Percentiles rank a stretch among this genome's conserved stretches.
Conservation (phyloP, 2,797 vertebrate genomes). For the Loris lydekkerianus region DNA sequence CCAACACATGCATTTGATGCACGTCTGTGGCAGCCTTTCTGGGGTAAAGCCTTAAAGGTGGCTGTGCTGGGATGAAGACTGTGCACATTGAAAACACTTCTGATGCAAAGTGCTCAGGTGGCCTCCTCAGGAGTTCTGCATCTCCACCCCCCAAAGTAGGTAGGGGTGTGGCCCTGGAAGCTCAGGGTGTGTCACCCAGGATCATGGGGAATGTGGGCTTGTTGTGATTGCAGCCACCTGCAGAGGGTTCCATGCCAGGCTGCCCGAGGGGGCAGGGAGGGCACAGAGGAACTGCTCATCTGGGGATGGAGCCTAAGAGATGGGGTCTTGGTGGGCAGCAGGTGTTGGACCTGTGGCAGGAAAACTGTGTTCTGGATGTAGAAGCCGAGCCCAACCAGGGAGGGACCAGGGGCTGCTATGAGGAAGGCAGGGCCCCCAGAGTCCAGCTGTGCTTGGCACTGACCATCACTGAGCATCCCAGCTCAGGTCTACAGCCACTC, state of each 20-base stretch:
- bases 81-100: too few relatives aligned
- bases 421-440: neutral
- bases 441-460: neutral
- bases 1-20: neutral
- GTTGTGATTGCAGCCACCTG: neutral
- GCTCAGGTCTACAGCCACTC: neutral
- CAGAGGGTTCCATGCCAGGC: neutral
- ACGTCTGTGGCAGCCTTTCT: neutral
- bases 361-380: neutral
- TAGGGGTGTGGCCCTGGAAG: rapidly evolving
- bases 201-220: rapidly evolving
- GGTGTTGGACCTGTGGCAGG: neutral
- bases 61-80: neutral
- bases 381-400: rapidly evolving
- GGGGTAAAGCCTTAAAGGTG: neutral
- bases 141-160: neutral
- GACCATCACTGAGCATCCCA: neutral
- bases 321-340: neutral
- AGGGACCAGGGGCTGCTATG: neutral
- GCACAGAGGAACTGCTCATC: too few relatives aligned
- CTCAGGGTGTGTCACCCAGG: neutral
- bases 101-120: neutral
- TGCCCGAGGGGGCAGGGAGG: too few relatives aligned
- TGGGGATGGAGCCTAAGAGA: too few relatives aligned
- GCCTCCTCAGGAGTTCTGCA: neutral